These are phyloP conservation scores for Egretta garzetta DNA, from an alignment of 2,113 vertebrate species.

Conservation along the genomic window DNA sequence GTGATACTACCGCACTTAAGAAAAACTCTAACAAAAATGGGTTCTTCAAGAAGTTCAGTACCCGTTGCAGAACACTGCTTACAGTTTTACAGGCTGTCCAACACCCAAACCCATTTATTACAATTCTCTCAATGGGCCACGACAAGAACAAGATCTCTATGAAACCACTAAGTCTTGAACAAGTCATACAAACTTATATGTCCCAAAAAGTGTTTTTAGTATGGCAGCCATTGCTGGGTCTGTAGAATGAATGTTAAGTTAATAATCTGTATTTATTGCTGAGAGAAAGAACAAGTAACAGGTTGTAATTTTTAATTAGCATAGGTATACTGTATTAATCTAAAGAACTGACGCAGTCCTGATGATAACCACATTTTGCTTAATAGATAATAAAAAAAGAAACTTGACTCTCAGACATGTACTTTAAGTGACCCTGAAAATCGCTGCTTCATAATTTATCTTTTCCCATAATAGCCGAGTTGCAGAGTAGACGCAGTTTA, in stretches of 20 bases:
- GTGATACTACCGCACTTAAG: neutral
- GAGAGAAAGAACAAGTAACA: neutral
- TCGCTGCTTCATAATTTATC: neutral
- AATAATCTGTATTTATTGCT: neutral
- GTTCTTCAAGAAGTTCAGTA: neutral
- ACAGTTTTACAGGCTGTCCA: neutral
- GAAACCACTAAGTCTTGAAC: neutral
- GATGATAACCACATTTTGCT: neutral
- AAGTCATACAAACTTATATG: accelerated
- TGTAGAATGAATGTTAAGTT: neutral
- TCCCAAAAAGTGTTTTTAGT: neutral
- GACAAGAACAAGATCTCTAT: neutral
- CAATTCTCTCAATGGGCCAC: neutral
- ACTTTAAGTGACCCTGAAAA: neutral
- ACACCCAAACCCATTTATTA: neutral
- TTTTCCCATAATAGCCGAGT: neutral
- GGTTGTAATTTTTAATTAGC: neutral
- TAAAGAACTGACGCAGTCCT: neutral
- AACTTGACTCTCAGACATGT: neutral
- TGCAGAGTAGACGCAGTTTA: neutral
- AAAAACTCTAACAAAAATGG: neutral
- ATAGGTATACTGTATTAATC: neutral
- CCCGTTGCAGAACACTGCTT: neutral
- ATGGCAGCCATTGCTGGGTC: neutral
- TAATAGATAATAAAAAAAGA: neutral